These are phyloP conservation scores for Fragum fragum DNA, from an alignment of 2,888 invertebrate genomes.

Conservation along the genomic window DNA sequence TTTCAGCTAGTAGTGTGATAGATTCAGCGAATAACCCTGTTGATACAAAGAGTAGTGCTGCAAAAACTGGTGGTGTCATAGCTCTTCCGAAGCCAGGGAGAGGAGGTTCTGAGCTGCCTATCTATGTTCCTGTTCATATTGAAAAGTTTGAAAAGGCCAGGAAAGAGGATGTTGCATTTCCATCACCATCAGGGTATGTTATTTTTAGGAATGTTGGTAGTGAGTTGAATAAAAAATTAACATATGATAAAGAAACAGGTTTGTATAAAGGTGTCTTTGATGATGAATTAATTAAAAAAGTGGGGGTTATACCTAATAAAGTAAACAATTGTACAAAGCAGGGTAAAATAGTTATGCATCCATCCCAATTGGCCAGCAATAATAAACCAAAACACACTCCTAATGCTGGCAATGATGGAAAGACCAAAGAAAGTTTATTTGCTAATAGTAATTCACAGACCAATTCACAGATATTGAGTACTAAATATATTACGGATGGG, in stretches of 20 bases:
- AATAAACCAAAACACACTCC: too few species aligned
- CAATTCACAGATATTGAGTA: too few species aligned
- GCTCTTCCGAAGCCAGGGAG: too few species aligned
- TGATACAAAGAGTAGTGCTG: too few species aligned
- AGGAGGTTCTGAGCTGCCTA: background rate
- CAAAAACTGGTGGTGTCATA: too few species aligned
- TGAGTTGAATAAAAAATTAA: conserved; percentile 1
- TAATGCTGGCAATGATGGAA: too few species aligned
- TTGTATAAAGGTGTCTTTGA: conserved; percentile 5
- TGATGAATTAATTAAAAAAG: background rate
- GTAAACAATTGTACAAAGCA: background rate
- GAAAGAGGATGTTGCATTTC: conserved; percentile 15
- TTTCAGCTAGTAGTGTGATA: background rate
- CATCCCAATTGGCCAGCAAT: too few species aligned
- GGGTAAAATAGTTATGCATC: too few species aligned
- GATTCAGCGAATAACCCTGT: too few species aligned
- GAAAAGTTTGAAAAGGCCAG: background rate
- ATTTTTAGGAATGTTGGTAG: conserved; percentile 50
- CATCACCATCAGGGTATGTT: conserved; percentile 67
- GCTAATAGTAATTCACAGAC: too few species aligned
- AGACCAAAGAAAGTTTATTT: too few species aligned
- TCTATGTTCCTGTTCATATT: background rate
- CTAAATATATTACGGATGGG: too few species aligned
- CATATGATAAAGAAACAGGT: conserved; percentile 13
- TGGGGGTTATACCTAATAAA: background rate